These are phyloP conservation scores for Monodelphis domestica DNA, from an alignment of 2,797 vertebrate genomes.

Conservation along the genomic window DNA sequence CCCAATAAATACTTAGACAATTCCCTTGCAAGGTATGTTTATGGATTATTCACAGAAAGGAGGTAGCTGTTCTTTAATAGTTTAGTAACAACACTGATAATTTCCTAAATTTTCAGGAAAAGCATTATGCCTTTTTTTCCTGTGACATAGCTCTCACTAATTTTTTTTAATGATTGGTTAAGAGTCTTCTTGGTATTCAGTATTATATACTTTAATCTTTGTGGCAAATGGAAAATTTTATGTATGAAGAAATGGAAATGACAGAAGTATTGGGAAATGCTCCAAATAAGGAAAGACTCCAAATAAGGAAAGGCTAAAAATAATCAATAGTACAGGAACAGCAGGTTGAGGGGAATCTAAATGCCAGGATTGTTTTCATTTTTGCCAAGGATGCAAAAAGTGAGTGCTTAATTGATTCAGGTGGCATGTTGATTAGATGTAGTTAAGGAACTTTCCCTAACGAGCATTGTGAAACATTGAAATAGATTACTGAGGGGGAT, in stretches of 20 bases:
- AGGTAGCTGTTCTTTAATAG: background rate
- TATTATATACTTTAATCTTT: constrained; percentile 26
- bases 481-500: background rate
- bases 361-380: constrained; percentile 23
- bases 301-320: too few species aligned
- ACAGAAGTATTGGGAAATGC: constrained; percentile 28
- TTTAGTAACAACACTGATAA: background rate
- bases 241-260: constrained; percentile 9
- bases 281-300: constrained; percentile 31
- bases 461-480: background rate
- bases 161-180: background rate
- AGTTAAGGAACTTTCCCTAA: constrained; percentile 22
- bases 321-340: constrained; percentile 12
- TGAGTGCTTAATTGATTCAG: constrained; percentile 8
- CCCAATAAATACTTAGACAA: background rate
- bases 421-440: constrained; percentile 27
- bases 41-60: background rate
- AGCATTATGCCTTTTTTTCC: background rate
- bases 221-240: constrained; percentile 1
- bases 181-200: background rate
- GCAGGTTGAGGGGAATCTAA: constrained; percentile 19
- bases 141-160: background rate
- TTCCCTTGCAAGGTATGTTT: background rate
- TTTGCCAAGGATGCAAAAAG: background rate
- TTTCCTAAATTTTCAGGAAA: background rate